These are phyloP conservation scores for Atrichornis clamosus DNA, from an alignment of 2,113 vertebrate genomes.

Conservation along the genomic window DNA sequence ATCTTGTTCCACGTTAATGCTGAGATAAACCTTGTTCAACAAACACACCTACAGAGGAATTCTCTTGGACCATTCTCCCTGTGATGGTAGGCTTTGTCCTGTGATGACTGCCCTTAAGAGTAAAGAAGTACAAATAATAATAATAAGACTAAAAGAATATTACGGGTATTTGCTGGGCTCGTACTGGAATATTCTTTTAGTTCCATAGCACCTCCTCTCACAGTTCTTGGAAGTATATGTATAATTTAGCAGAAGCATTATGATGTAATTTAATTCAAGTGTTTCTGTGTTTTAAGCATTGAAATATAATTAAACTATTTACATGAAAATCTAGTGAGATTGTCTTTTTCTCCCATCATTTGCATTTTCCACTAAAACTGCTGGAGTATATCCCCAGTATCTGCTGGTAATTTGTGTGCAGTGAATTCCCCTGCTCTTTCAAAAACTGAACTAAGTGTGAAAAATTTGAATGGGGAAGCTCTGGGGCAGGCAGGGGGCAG, in stretches of 20 bases:
- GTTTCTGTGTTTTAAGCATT: slow-evolving; percentile 56
- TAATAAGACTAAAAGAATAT: background rate
- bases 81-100: background rate
- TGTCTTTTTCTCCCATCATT: background rate
- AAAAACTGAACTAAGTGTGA: background rate
- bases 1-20: background rate
- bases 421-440: background rate
- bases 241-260: slow-evolving; percentile 49
- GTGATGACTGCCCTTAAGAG: background rate
- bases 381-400: background rate
- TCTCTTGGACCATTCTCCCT: background rate
- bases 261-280: slow-evolving; percentile 56
- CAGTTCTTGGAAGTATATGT: background rate
- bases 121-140: background rate
- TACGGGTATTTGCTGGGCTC: slow-evolving; percentile 19
- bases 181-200: slow-evolving; percentile 18
- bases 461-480: background rate
- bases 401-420: background rate
- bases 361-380: background rate
- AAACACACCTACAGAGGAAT: background rate
- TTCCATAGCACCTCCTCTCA: background rate
- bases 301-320: slow-evolving; percentile 65
- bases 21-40: background rate
- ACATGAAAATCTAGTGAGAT: slow-evolving; percentile 21
- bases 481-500: too few relatives aligned